These are phyloP conservation scores for Pipistrellus pipistrellus DNA, from an alignment of 2,797 vertebrate genomes.

Conservation along the genomic window DNA sequence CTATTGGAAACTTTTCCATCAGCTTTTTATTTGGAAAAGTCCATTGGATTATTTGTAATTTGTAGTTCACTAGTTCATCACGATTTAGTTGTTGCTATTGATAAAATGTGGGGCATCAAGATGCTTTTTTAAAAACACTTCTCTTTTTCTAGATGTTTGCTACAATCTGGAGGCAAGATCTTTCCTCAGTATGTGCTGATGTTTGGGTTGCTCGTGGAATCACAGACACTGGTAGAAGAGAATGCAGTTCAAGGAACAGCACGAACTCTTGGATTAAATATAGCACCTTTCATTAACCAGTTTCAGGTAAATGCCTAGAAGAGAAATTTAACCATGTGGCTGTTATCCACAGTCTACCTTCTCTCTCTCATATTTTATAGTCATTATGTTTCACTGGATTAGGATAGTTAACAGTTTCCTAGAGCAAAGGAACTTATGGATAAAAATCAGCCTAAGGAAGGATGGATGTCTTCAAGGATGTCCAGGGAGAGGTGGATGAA, in stretches of 20 bases:
- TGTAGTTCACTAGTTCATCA: background rate
- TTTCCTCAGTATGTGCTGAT: conserved; percentile 95
- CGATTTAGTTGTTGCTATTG: conserved; percentile 20
- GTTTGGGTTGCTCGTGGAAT: conserved; percentile 96
- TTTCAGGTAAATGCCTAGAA: conserved; percentile 92
- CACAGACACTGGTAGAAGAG: conserved; percentile 93
- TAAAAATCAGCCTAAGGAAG: conserved; percentile 7
- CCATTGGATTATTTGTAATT: background rate
- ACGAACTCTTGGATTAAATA: conserved; percentile 95
- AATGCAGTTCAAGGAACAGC: conserved; percentile 96
- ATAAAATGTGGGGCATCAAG: background rate
- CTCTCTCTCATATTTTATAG: background rate
- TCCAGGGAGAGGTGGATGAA: background rate
- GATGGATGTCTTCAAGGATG: background rate
- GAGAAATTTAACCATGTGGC: background rate
- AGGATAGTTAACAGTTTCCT: background rate
- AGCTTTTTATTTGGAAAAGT: conserved; percentile 11
- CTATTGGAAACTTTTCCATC: background rate
- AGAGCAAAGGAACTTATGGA: conserved; percentile 13
- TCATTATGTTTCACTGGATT: conserved; percentile 6
- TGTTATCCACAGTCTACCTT: background rate
- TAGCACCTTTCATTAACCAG: conserved; percentile 98
- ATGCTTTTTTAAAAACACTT: conserved; percentile 23
- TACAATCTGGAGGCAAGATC: conserved; percentile 95
- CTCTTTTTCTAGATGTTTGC: conserved; percentile 91